Evolutionary conservation across 2,113 vertebrate genomes (phyloP), one percentile per base, ranked within the genome.

Genomic region (Pedetes capensis): DNA sequence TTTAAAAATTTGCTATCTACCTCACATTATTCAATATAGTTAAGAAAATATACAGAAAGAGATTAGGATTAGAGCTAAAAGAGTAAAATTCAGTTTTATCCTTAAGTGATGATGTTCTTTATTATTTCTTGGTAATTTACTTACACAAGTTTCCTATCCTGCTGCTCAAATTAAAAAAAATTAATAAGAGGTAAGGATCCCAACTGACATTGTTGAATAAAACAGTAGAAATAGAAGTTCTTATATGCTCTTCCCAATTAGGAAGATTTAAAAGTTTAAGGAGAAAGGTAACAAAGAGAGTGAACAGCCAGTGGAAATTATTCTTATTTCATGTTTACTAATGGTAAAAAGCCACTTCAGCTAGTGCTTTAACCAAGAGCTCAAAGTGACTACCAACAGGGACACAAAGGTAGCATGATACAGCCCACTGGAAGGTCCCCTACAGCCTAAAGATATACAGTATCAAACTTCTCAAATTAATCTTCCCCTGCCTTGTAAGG

Each of bases 61-160:
- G 47, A 47, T 86, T 71, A 95, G 66, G 59, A 44, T 42, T 4
- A 95, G 42, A 69, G 75, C 44, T 92, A 18, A 39, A 91, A 95
- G 81, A 76, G 87, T 37, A 68, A 78, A 91, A 61, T 79, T 61
- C 53, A 95, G 47, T 74, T 87, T 80, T 83, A 55, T 42, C 14
- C 39, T 76, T 53, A 86, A 72, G n/a, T 59, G 37, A 80, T 59
- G 37, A 29, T 80, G 8, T 64, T 92, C 71, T 63, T 90, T 82
- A 82, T 88, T 95, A 89, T 75, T 83, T 96, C 57, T 83, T 64
- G 68, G 63, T 75, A 74, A 93, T 87, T 90, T 90, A 61, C 79
- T 85, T 37, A 78, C 0, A 74, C 44, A 88, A 74, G 12, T 87
- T 80, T 80, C 74, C 53, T 95, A 44, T 17, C 29, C 9, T 89